A percentile compares a stretch with the other conserved stretches of the same genome.
Evolutionary conservation across 2,888 invertebrate genomes (phyloP).

Genomic region (Caenorhabditis sp.): DNA sequence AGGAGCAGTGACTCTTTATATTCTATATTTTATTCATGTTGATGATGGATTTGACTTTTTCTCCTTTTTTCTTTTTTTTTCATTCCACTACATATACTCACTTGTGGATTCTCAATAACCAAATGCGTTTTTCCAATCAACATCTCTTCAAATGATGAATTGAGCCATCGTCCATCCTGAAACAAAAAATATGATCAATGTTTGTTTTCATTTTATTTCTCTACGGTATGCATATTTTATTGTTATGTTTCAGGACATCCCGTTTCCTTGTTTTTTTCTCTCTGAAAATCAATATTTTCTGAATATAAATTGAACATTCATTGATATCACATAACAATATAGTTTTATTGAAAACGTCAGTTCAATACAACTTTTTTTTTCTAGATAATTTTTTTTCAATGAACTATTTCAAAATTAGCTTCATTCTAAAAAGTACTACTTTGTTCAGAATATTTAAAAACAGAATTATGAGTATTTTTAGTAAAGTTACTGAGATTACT

Average conservation of each 20-base stretch:
- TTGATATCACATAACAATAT: no score
- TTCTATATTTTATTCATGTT: background rate
- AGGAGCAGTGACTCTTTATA: background rate
- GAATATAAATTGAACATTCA: no score
- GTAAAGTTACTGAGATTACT: no score
- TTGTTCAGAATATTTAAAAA: no score
- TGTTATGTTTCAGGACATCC: background rate
- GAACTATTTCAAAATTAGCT: no score
- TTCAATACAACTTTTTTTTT: no score
- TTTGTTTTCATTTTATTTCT: background rate
- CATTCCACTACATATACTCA: slow-evolving; percentile 7
- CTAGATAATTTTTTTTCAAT: no score
- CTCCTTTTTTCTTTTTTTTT: background rate
- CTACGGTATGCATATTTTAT: background rate
- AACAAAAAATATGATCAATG: background rate
- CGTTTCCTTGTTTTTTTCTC: no score
- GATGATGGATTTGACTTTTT: slow-evolving; percentile 1
- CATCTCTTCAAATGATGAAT: slow-evolving; percentile 3
- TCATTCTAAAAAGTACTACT: no score
- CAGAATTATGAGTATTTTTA: no score
- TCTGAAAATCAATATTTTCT: no score
- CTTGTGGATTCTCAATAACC: slow-evolving; percentile 21
- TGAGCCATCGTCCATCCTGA: background rate
- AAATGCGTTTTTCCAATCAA: slow-evolving; percentile 4
- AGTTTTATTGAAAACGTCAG: no score